A percentile compares a stretch with the other conserved stretches of the same genome.
Evolutionary conservation across 2,113 vertebrate species (phyloP).

Genomic region (Semicossyphus pulcher): DNA sequence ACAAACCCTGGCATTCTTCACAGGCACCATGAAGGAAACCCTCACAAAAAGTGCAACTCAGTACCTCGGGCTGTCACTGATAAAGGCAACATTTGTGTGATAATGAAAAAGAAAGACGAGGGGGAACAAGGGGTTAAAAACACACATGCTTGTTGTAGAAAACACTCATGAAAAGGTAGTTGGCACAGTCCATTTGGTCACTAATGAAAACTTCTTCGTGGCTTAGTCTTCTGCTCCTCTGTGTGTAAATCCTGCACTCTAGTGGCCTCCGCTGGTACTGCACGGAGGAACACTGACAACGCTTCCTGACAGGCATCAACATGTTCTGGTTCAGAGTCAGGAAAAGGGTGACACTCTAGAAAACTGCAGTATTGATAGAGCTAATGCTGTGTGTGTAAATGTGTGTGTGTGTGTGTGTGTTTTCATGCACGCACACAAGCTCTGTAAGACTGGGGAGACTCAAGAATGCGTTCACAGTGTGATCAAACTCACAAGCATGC

Average conservation of each 20-base stretch:
- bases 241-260: constrained; percentile 45
- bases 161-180: constrained; percentile 78
- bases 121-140: constrained; percentile 27
- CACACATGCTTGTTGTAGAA: constrained; percentile 70
- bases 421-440: constrained; percentile 60
- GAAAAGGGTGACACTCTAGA: constrained; percentile 10
- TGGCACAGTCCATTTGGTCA: constrained; percentile 89
- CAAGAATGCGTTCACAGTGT: constrained; percentile 80
- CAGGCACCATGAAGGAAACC: constrained; percentile 38
- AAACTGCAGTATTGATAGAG: constrained; percentile 18
- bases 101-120: constrained; percentile 8
- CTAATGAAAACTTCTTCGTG: constrained; percentile 79
- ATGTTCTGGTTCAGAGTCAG: constrained; percentile 41
- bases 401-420: constrained; percentile 35
- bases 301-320: constrained; percentile 28
- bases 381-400: constrained; percentile 14
- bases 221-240: constrained; percentile 68
- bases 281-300: constrained; percentile 22
- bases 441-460: constrained; percentile 48
- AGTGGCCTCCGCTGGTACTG: constrained; percentile 18
- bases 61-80: constrained; percentile 64
- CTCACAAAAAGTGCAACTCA: constrained; percentile 78
- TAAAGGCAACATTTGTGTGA: constrained; percentile 78
- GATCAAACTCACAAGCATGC: constrained; percentile 85
- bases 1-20: constrained; percentile 50